Conservation (phyloP, 2,113 vertebrate genomes). For the Camelus dromedarius region DNA sequence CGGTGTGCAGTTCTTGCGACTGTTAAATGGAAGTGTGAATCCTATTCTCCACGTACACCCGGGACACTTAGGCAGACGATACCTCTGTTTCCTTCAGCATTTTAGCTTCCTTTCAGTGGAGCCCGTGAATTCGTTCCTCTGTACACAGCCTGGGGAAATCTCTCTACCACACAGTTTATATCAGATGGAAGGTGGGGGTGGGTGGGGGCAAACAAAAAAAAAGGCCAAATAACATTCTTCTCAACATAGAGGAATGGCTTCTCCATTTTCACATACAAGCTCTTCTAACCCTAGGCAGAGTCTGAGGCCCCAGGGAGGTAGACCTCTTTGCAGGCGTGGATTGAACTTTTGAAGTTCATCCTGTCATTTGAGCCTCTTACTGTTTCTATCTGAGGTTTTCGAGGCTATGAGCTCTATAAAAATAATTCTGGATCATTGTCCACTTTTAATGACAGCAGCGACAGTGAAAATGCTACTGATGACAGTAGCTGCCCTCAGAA, state of each 20-base stretch:
- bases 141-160: constrained; percentile 10
- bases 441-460: not conserved
- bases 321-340: not conserved
- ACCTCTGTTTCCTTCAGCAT: constrained; percentile 62
- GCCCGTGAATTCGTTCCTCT: constrained; percentile 38
- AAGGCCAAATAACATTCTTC: not conserved
- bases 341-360: constrained; percentile 21
- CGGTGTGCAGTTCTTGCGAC: constrained; percentile 59
- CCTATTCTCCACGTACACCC: constrained; percentile 39
- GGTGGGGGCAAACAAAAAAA: not conserved
- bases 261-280: not conserved
- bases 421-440: not conserved
- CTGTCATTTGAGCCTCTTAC: not conserved
- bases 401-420: not conserved
- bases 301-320: not conserved
- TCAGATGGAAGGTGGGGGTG: not conserved
- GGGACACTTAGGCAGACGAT: constrained; percentile 52
- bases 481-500: not conserved
- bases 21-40: constrained; percentile 75
- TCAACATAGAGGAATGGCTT: not conserved
- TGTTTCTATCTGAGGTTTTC: not conserved
- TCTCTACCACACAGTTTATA: not conserved
- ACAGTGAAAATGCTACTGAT: not conserved
- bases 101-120: constrained; percentile 20
- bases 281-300: not conserved